These are phyloP conservation scores for Pelecanoides urinatrix DNA, from an alignment of 2,113 vertebrate species.

Conservation along the genomic window DNA sequence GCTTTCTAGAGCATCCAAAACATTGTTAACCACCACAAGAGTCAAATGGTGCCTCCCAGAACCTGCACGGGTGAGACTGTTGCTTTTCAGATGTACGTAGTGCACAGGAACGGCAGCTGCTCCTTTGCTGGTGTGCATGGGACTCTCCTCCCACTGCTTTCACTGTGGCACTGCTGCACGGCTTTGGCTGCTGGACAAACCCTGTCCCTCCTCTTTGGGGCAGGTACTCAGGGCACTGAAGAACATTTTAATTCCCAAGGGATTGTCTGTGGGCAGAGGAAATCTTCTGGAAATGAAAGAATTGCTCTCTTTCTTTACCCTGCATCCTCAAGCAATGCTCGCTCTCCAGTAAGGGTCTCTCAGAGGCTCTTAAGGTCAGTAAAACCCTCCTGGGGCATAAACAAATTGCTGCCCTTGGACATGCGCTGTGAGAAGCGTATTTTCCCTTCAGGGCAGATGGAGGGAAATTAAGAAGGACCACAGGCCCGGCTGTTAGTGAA, in stretches of 20 bases:
- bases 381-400: slow-evolving; percentile 2
- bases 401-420: neutral
- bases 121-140: accelerated
- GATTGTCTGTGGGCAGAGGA: neutral
- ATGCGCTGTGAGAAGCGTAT: neutral
- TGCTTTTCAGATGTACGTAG: neutral
- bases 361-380: slow-evolving; percentile 53
- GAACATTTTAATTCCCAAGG: slow-evolving; percentile 37
- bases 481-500: neutral
- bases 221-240: slow-evolving; percentile 35
- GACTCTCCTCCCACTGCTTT: neutral
- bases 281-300: neutral
- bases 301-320: neutral
- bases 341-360: neutral
- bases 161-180: neutral
- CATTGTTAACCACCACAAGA: neutral
- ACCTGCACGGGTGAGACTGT: neutral
- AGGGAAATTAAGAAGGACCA: neutral
- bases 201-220: neutral
- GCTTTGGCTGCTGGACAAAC: neutral
- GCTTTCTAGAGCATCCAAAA: neutral
- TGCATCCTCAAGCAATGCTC: neutral
- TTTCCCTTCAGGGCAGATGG: neutral
- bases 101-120: neutral
- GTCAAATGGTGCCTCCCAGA: neutral